phyloP scores from a whole-genome alignment of 1,140 invertebrate species.

The Lysiphlebus fabarum region DNA sequence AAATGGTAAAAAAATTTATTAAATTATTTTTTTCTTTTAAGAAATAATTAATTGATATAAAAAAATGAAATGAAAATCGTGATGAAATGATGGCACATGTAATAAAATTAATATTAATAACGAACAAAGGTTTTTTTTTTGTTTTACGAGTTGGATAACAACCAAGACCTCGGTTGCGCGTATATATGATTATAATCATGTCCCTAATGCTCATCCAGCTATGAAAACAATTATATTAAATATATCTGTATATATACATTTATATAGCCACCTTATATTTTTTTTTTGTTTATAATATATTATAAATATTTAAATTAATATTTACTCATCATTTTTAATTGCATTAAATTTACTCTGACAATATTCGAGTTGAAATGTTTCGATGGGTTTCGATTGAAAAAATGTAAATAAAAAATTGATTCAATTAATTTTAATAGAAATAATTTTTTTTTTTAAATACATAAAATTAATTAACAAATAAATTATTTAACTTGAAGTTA shows the following conservation, averaged over 20 bases:
- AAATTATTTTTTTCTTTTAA: neutral
- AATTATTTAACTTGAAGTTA: too few relatives aligned
- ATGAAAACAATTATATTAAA: constrained; percentile 7
- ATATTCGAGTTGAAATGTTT: too few relatives aligned
- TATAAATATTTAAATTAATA: neutral
- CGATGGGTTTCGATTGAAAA: too few relatives aligned
- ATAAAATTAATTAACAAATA: too few relatives aligned
- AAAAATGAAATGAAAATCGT: neutral
- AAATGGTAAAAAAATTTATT: too few relatives aligned
- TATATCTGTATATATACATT: too few relatives aligned
- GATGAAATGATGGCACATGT: neutral
- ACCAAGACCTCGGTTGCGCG: too few relatives aligned
- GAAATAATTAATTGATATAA: neutral
- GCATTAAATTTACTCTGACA: too few relatives aligned
- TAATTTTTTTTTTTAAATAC: too few relatives aligned
- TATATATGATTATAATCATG: neutral
- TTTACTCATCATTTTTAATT: neutral
- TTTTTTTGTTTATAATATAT: neutral
- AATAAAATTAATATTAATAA: neutral
- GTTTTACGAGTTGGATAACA: neutral
- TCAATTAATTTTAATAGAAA: too few relatives aligned
- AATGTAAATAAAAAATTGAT: too few relatives aligned
- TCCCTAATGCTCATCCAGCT: constrained; percentile 19
- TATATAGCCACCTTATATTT: constrained; percentile 2
- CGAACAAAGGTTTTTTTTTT: neutral